Base-by-base conservation (phyloP, 2,113 vertebrate genomes). In the Capreolus pygargus region DNA sequence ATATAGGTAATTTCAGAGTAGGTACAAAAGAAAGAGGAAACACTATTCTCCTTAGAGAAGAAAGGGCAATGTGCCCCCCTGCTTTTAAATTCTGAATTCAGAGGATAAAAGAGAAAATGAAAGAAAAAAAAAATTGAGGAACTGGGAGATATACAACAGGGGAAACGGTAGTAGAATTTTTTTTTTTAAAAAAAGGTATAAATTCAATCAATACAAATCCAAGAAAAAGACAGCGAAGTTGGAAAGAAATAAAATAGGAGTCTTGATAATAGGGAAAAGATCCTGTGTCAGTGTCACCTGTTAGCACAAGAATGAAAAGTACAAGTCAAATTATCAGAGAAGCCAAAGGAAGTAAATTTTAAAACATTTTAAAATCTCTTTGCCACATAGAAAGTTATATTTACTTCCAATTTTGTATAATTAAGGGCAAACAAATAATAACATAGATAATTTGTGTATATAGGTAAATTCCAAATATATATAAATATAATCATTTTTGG, bases 81-180 rank as follows among this genome's bases (percentile, higher is more conserved):
- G 39, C 61, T 97, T 94, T 85, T 52, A 89, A 94, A 92, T 78
- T 94, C 43, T 95, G 70, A 93, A 54, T 91, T 97, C 57, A 88
- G 27, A 79, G 33, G 28, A 82, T 64, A 89, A 89, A 96, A 94
- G 55, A 50, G 25, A 83, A 90, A 94, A 82, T 3, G 25, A 27
- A 79, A 74, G 15, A 67, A 50, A 25, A 70, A 33, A 36, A 33
- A 28, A 19, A 84, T 45, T 92, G 19, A 84, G 9, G 15, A 11
- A 85, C 25, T 78, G 1, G 39, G 1, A 83, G 13, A 83, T 13
- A 43, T 84, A 50, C 83, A 58, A 86, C 1, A 89, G n/a, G 9
- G 8, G 25, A 92, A 70, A 94, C 3, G 10, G 2, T 9, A 64
- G 30, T 58, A 92, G 39, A 94, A 82, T 89, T 23, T n/a, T n/a